Conservation (phyloP, 2,888 invertebrate genomes). For the Andrena marginata region DNA sequence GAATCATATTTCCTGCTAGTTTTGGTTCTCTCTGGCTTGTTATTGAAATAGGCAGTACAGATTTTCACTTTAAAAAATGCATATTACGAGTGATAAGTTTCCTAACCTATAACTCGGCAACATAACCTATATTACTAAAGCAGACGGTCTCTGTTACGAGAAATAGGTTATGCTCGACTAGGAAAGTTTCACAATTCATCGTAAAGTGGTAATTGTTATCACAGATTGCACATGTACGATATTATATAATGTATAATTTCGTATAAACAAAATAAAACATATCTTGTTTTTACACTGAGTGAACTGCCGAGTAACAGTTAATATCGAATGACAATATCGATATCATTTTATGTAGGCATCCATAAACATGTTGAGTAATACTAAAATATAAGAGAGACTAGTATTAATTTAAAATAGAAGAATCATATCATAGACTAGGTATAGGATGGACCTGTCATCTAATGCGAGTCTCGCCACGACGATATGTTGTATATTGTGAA, state of each 20-base stretch:
- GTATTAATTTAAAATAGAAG: too few relatives aligned
- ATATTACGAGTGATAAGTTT: neutral
- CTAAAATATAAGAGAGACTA: too few relatives aligned
- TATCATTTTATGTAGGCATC: too few relatives aligned
- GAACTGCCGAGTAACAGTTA: neutral
- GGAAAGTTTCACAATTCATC: neutral
- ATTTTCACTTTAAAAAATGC: constrained; percentile 3
- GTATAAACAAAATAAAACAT: neutral
- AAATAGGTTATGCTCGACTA: neutral
- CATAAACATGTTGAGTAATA: neutral
- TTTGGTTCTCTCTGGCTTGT: neutral
- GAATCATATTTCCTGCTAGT: constrained; percentile 16
- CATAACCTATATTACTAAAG: constrained; percentile 17
- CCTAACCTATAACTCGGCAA: constrained; percentile 11
- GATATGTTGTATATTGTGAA: too few relatives aligned
- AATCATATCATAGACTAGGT: too few relatives aligned
- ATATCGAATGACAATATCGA: too few relatives aligned
- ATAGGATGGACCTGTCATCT: too few relatives aligned
- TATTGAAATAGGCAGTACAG: constrained; percentile 4
- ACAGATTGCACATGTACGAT: neutral
- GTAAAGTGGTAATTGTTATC: neutral
- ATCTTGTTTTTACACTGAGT: neutral
- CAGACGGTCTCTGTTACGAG: neutral
- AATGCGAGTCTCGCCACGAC: too few relatives aligned
- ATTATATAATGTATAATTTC: constrained; percentile 1